Evolutionary conservation across 2,797 vertebrate species (phyloP).

Genomic region (Alcedo quadribrachys): DNA sequence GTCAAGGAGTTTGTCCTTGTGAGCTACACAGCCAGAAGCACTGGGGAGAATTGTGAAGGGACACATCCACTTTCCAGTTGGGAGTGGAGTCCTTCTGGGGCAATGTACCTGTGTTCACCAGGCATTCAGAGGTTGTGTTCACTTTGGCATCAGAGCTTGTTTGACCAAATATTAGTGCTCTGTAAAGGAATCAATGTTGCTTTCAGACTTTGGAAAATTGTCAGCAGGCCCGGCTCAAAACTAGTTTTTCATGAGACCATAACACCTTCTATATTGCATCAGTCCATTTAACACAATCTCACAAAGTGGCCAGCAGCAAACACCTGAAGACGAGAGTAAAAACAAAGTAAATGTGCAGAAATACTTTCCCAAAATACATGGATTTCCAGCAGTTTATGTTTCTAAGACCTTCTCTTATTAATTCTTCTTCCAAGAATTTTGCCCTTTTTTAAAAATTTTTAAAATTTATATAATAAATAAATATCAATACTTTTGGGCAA

Average conservation of each 20-base stretch:
- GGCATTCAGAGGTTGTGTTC: too few species aligned
- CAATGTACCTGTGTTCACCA: not conserved
- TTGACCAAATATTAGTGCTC: not conserved
- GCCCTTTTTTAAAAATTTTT: not conserved
- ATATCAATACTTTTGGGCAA: not conserved
- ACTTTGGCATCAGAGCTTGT: not conserved
- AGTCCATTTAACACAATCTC: not conserved
- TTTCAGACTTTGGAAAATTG: not conserved
- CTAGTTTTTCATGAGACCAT: not conserved
- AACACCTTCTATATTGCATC: not conserved
- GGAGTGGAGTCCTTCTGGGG: not conserved
- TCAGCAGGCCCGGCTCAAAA: not conserved
- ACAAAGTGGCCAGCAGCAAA: not conserved
- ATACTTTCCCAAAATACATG: not conserved
- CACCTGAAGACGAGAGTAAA: not conserved
- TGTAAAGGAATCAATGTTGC: not conserved
- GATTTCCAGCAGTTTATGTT: not conserved
- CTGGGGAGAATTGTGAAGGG: accelerated
- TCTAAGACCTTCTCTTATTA: not conserved
- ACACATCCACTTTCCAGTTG: not conserved
- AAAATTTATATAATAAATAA: not conserved
- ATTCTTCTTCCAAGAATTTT: not conserved
- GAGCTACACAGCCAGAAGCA: not conserved
- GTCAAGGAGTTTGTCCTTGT: not conserved
- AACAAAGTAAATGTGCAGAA: not conserved